Conservation (phyloP, 2,888 invertebrate species). For the Tanypteryx hageni region DNA sequence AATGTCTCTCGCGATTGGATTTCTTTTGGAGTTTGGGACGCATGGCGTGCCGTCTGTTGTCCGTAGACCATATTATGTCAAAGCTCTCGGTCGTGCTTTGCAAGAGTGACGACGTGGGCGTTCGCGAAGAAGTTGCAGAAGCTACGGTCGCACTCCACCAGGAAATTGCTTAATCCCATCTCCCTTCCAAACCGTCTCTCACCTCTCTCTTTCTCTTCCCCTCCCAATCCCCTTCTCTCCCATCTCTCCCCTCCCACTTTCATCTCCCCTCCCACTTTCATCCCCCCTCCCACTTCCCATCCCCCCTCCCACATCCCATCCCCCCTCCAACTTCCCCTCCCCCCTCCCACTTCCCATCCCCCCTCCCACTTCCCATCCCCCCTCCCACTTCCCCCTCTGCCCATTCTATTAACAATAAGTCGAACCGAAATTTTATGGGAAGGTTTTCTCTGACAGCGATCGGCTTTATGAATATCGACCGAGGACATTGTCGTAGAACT, state of each 20-base stretch:
- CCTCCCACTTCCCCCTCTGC: background rate
- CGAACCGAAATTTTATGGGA: too few relatives aligned
- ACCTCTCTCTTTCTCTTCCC: background rate
- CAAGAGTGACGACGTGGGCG: background rate
- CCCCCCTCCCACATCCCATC: background rate
- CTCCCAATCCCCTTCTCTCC: background rate
- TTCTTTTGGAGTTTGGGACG: too few relatives aligned
- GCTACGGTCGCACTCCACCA: background rate
- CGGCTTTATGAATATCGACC: too few relatives aligned
- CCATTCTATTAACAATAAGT: too few relatives aligned
- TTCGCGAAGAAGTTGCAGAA: background rate
- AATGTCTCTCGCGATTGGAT: too few relatives aligned
- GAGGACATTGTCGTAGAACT: too few relatives aligned
- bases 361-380: too few relatives aligned
- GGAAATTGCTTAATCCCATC: background rate
- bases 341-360: background rate
- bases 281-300: background rate
- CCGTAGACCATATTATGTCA: too few relatives aligned
- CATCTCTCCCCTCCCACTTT: background rate
- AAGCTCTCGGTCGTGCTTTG: too few relatives aligned
- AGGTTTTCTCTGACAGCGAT: too few relatives aligned
- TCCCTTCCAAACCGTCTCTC: background rate
- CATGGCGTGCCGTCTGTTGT: too few relatives aligned
- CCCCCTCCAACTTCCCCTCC: background rate
- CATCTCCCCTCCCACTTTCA: background rate